Conservation (phyloP, 2,888 invertebrate genomes). For the Escarpia spicata region DNA sequence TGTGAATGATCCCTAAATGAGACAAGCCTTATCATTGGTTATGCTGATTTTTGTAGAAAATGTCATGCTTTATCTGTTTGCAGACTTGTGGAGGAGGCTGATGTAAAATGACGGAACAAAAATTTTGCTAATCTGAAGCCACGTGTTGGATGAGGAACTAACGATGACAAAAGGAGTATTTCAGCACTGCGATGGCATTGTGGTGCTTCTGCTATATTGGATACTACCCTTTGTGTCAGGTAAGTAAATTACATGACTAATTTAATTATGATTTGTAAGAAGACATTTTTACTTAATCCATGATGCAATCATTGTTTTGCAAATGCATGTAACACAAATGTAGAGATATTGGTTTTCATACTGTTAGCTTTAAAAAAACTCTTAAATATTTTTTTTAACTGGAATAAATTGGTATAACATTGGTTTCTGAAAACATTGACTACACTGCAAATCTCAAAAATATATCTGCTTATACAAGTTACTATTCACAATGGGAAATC, state of each 20-base stretch:
- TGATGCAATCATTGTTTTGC: background rate
- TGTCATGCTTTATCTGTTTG: background rate
- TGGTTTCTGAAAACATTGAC: background rate
- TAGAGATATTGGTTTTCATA: no score
- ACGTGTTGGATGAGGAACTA: background rate
- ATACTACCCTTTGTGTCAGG: conserved; percentile 2
- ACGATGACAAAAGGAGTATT: background rate
- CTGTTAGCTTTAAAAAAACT: no score
- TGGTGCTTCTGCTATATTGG: background rate
- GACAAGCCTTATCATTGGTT: background rate
- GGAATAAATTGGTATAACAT: background rate
- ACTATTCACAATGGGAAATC: background rate
- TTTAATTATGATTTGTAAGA: background rate
- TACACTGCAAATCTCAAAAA: background rate
- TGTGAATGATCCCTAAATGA: background rate
- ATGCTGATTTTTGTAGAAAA: background rate
- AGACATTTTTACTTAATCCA: background rate
- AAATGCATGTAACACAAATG: background rate
- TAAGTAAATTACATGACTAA: background rate
- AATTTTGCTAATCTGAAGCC: background rate
- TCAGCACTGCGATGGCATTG: background rate
- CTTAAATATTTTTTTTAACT: no score
- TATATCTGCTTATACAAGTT: background rate
- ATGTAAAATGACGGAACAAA: background rate
- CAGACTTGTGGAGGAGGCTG: background rate